A percentile compares a stretch with the other conserved stretches of the same genome.
phyloP scores from a whole-genome alignment of 2,888 invertebrate species.

The Drosophila kanekoi region DNA sequence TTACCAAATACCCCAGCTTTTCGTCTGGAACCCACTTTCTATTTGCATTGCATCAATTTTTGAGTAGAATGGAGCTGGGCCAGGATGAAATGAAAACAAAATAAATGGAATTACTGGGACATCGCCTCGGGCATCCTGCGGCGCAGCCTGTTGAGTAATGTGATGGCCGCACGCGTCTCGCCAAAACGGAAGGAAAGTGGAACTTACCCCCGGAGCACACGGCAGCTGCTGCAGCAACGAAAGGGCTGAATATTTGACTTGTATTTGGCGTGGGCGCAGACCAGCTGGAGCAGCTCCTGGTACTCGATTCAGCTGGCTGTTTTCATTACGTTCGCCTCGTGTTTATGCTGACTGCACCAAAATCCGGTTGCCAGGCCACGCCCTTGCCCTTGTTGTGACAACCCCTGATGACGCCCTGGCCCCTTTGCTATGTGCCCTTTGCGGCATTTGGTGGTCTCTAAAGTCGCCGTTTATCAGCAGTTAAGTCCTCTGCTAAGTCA shows the following conservation, averaged over 20 bases:
- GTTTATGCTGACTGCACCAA: slow-evolving; percentile 38
- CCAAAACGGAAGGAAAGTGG: slow-evolving; percentile 25
- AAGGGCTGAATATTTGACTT: slow-evolving; percentile 44
- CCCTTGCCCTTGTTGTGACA: slow-evolving; percentile 48
- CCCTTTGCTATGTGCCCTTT: not conserved
- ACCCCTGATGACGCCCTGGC: slow-evolving; percentile 32
- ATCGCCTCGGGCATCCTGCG: slow-evolving; percentile 51
- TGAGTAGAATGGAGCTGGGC: slow-evolving; percentile 39
- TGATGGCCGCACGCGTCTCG: slow-evolving; percentile 66
- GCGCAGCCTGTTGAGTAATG: slow-evolving; percentile 63
- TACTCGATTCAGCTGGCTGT: slow-evolving; percentile 34
- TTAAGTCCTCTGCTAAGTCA: slow-evolving; percentile 72
- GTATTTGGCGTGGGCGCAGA: slow-evolving; percentile 25
- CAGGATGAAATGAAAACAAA: slow-evolving; percentile 28
- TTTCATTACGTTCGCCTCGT: slow-evolving; percentile 40
- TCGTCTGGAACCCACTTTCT: slow-evolving; percentile 22
- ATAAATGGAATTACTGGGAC: slow-evolving; percentile 67
- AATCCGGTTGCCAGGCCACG: slow-evolving; percentile 43
- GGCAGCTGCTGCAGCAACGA: slow-evolving; percentile 51
- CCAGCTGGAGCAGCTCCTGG: slow-evolving; percentile 43
- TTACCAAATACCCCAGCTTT: not conserved
- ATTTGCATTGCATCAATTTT: slow-evolving; percentile 69
- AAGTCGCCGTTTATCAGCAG: slow-evolving; percentile 72
- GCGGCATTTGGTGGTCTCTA: slow-evolving; percentile 56
- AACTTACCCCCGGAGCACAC: slow-evolving; percentile 41